Conservation (phyloP, 1,140 invertebrate species). For the Drosophila orosa region DNA sequence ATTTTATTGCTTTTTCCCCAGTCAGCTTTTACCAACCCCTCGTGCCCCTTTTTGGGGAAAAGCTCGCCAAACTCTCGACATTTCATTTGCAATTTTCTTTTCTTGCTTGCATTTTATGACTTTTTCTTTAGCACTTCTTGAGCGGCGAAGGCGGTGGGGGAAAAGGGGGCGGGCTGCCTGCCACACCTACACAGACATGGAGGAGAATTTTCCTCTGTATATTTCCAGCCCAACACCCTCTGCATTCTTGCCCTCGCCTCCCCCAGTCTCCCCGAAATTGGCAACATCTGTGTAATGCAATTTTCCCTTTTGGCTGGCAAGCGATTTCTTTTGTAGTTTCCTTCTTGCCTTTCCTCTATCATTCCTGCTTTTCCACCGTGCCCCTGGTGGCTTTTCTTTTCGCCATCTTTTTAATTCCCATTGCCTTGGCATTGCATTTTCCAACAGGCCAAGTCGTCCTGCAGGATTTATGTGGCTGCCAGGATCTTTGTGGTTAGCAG, state of each 20-base stretch:
- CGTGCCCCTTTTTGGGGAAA: conserved; percentile 18
- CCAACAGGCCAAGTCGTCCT: conserved; percentile 24
- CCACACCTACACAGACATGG: conserved; percentile 35
- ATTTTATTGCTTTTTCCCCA: conserved; percentile 66
- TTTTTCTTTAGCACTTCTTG: conserved; percentile 68
- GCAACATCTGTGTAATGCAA: conserved; percentile 80
- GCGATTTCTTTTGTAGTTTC: conserved; percentile 48
- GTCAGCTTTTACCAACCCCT: conserved; percentile 10
- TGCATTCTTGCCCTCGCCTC: neutral
- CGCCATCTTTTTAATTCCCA: conserved; percentile 55
- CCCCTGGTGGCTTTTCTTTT: conserved; percentile 15
- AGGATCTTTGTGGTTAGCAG: conserved; percentile 50
- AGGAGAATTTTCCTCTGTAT: conserved; percentile 22
- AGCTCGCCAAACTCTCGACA: conserved; percentile 60
- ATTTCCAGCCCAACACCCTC: conserved; percentile 4
- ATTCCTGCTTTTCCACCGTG: conserved; percentile 13
- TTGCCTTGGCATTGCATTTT: conserved; percentile 44
- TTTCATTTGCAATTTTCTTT: conserved; percentile 79
- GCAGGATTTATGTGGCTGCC: conserved; percentile 51
- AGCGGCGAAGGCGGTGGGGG: too few species aligned
- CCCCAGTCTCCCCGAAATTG: conserved; percentile 40
- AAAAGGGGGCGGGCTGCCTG: neutral
- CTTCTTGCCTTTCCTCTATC: conserved; percentile 15
- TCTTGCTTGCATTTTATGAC: conserved; percentile 74
- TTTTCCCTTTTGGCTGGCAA: conserved; percentile 65